These are phyloP conservation scores for Hirundichthys speculiger DNA, from an alignment of 2,113 vertebrate genomes.

Conservation along the genomic window DNA sequence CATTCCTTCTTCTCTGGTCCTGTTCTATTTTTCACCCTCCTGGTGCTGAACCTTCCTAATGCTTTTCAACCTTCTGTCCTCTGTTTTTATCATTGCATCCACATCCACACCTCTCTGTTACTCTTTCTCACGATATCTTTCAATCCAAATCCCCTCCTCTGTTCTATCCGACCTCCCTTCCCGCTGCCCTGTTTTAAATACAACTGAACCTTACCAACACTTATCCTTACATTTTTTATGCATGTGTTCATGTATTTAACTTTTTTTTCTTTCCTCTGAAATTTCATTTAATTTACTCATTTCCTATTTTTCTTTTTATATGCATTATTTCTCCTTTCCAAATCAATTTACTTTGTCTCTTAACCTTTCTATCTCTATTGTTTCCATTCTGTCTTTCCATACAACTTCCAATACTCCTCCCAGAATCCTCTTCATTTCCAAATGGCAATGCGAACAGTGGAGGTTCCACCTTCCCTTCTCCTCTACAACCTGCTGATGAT, in stretches of 20 bases:
- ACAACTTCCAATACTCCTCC: conserved; percentile 2
- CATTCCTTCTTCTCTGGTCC: neutral
- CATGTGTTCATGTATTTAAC: neutral
- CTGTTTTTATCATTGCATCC: neutral
- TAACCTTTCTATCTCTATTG: neutral
- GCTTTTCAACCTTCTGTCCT: neutral
- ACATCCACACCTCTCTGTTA: neutral
- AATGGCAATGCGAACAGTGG: conserved; percentile 87
- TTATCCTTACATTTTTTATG: conserved; percentile 28
- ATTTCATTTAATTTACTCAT: neutral
- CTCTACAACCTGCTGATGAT: conserved; percentile 91
- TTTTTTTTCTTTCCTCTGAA: neutral
- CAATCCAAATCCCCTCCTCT: conserved; percentile 13
- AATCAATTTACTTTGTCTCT: no score
- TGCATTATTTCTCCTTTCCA: neutral
- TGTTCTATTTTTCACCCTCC: conserved; percentile 31
- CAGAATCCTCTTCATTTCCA: conserved; percentile 97
- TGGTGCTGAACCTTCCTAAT: conserved; percentile 1
- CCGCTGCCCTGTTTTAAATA: conserved; percentile 26
- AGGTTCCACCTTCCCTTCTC: conserved; percentile 83
- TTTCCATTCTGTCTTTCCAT: neutral
- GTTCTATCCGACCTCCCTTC: neutral
- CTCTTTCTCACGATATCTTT: conserved; percentile 2
- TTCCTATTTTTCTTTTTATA: neutral
- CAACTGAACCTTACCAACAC: conserved; percentile 16